phyloP scores from a whole-genome alignment of 2,113 vertebrate genomes.

The Meleagris gallopavo region DNA sequence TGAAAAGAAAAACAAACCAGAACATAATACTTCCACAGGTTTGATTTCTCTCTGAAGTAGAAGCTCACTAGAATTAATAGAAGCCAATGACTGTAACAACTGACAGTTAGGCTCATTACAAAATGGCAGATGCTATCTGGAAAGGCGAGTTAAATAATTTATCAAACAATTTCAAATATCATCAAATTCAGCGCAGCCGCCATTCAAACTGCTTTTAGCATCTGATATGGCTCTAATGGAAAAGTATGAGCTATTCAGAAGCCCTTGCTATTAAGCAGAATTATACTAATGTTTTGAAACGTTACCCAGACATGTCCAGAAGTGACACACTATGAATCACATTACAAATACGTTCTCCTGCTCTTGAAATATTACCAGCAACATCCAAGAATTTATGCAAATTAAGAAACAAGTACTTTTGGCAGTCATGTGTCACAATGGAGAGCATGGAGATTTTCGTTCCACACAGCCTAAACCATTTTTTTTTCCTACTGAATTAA shows the following conservation, averaged over 20 bases:
- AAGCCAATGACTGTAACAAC: not conserved
- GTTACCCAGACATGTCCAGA: not conserved
- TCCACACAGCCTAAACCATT: not conserved
- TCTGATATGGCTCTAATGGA: slow-evolving; percentile 5
- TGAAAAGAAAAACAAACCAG: not conserved
- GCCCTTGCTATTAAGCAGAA: slow-evolving; percentile 5
- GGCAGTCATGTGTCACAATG: not conserved
- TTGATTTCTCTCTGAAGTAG: not conserved
- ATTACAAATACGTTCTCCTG: not conserved
- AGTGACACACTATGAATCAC: slow-evolving; percentile 4
- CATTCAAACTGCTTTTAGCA: not conserved
- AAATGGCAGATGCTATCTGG: slow-evolving; percentile 36
- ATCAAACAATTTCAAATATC: slow-evolving; percentile 40
- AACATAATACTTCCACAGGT: not conserved
- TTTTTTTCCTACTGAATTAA: not conserved
- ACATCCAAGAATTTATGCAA: not conserved
- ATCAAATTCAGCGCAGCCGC: not conserved
- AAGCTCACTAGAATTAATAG: not conserved
- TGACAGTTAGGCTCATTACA: not conserved
- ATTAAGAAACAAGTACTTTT: not conserved
- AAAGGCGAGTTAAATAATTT: slow-evolving; percentile 38
- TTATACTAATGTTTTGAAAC: slow-evolving; percentile 31
- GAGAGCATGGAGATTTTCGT: not conserved
- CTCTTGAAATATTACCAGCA: not conserved
- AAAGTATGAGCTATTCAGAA: slow-evolving; percentile 1